phyloP scores from a whole-genome alignment of 2,113 vertebrate genomes.

The Varanus salvator region DNA sequence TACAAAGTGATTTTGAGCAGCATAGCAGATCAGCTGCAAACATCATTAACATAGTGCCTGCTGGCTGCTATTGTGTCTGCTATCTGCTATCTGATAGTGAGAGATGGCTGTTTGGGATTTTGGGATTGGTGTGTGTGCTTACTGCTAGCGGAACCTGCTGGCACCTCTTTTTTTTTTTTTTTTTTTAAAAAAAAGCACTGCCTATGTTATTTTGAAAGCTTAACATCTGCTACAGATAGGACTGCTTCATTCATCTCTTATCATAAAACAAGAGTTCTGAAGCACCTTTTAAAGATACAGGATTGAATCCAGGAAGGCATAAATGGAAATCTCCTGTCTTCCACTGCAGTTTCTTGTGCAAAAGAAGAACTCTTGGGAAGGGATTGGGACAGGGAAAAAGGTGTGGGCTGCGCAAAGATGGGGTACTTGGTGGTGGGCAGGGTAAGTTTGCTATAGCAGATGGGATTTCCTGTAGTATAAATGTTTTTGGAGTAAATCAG shows the following conservation, averaged over 20 bases:
- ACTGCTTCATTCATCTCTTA: too few relatives aligned
- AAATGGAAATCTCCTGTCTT: not conserved
- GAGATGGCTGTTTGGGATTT: too few relatives aligned
- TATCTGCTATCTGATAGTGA: too few relatives aligned
- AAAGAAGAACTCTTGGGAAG: not conserved
- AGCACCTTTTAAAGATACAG: not conserved
- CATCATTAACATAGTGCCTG: too few relatives aligned
- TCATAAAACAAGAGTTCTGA: not conserved
- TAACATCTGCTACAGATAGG: not conserved
- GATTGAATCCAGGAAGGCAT: not conserved
- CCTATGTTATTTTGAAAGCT: not conserved
- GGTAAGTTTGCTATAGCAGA: not conserved
- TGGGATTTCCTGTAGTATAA: not conserved
- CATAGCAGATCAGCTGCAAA: too few relatives aligned
- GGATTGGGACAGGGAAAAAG: not conserved
- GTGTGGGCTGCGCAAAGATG: not conserved
- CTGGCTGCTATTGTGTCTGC: too few relatives aligned
- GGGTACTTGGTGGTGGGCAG: not conserved
- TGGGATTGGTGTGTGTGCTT: too few relatives aligned
- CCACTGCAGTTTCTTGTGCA: not conserved
- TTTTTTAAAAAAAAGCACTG: too few relatives aligned
- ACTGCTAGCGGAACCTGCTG: too few relatives aligned
- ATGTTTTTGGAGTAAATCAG: not conserved
- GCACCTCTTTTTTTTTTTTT: too few relatives aligned
- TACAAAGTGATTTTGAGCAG: too few relatives aligned